Conservation (phyloP, 2,113 vertebrate species). For the Anarhynchus alexandrinus region DNA sequence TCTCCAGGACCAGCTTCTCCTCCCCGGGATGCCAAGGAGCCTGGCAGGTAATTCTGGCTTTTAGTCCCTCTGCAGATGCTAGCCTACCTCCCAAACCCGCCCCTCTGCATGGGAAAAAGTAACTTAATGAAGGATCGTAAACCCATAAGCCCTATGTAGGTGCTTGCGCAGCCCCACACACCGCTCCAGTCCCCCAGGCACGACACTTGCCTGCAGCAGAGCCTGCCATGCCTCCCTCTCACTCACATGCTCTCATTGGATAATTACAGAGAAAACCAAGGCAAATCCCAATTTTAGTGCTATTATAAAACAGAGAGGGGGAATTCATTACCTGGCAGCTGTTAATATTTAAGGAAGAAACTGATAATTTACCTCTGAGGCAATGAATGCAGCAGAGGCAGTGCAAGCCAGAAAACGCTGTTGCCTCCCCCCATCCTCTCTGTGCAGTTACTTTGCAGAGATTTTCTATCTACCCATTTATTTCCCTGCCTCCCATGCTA, state of each 20-base stretch:
- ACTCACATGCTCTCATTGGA: neutral
- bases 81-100: neutral
- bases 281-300: constrained; percentile 65
- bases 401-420: neutral
- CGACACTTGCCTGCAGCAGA: neutral
- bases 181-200: neutral
- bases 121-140: neutral
- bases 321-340: constrained; percentile 69
- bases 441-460: neutral
- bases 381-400: constrained; percentile 37
- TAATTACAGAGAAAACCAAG: constrained; percentile 59
- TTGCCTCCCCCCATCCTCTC: neutral
- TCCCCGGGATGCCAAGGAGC: neutral
- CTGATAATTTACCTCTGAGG: constrained; percentile 44
- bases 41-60: neutral
- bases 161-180: neutral
- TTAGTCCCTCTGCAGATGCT: neutral
- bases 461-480: neutral
- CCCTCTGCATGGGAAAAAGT: neutral
- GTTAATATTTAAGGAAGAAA: constrained; percentile 64
- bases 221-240: constrained; percentile 15
- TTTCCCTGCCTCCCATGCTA: neutral
- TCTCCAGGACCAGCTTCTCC: neutral
- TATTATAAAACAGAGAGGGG: constrained; percentile 68
- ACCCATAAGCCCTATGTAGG: neutral